Conservation (phyloP, 2,888 invertebrate genomes). For the Pantelozetes paolii region DNA sequence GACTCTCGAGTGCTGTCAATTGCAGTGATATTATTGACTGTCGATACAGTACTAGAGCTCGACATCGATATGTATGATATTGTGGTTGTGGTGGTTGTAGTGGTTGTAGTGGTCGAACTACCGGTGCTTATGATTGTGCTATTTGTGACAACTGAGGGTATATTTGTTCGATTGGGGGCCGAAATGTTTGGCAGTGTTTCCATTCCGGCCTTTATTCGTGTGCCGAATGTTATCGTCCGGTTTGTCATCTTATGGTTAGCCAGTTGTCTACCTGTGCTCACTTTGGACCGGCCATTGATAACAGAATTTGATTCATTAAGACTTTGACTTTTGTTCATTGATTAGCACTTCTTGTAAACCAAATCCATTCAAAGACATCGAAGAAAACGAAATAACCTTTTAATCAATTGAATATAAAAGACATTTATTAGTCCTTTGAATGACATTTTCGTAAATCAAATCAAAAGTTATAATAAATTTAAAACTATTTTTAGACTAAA, state of each 20-base stretch:
- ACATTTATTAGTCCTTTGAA: background rate
- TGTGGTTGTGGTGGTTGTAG: background rate
- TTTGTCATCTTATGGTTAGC: conserved; percentile 6
- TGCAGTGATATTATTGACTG: background rate
- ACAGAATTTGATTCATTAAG: background rate
- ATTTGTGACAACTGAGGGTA: background rate
- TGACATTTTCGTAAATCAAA: background rate
- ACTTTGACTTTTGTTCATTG: background rate
- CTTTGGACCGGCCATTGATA: background rate
- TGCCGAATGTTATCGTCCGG: conserved; percentile 1
- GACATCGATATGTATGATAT: conserved; percentile 24
- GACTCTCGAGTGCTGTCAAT: background rate
- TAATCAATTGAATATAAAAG: background rate
- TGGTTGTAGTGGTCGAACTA: background rate
- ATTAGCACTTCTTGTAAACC: background rate
- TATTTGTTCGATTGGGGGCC: conserved; percentile 5
- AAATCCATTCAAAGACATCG: background rate
- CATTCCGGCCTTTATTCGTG: background rate
- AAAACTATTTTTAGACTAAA: no score
- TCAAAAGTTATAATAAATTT: background rate
- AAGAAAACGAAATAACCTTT: background rate
- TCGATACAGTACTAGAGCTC: background rate
- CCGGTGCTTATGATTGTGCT: background rate
- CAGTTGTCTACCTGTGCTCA: background rate
- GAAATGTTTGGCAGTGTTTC: conserved; percentile 17